These are phyloP conservation scores for cat (Felis catus) DNA, from an alignment of 2,113 vertebrate species.

Conservation along the genomic window F.catus_Fca126_mat1.0 CM031412.1:20994501-20995000, in stretches of 20 bases:
- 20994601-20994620: background rate
- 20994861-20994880: background rate
- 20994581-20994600: slow-evolving; percentile 21
- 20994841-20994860: background rate
- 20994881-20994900: background rate
- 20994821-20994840: background rate
- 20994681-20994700: background rate
- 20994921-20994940: background rate
- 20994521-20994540: background rate
- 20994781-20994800: background rate
- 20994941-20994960: background rate
- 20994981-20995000: background rate
- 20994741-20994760: background rate
- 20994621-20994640: background rate
- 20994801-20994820: background rate
- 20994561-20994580: background rate
- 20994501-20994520: background rate
- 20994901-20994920: background rate
- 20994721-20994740: background rate
- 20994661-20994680: background rate
- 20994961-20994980: background rate
- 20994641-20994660: background rate
- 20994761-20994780: background rate
- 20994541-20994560: background rate
- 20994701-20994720: background rate